These are phyloP conservation scores for Stenoptilia bipunctidactyla DNA, from an alignment of 2,888 invertebrate genomes.

Conservation along the genomic window DNA sequence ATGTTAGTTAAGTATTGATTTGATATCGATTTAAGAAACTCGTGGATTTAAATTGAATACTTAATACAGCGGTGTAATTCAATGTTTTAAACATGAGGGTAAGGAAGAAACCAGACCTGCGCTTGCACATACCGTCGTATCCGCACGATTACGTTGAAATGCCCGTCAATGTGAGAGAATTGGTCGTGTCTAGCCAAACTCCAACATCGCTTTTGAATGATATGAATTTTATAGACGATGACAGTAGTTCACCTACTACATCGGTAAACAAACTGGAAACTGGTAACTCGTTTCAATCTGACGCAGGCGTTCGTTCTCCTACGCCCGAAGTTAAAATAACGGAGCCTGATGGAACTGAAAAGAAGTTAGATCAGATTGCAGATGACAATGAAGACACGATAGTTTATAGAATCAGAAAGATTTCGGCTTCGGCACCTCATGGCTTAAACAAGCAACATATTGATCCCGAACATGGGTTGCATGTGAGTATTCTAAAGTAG, in stretches of 20 bases:
- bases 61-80: not conserved
- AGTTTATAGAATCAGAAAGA: slow-evolving; percentile 53
- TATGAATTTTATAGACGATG: slow-evolving; percentile 28
- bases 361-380: slow-evolving; percentile 7
- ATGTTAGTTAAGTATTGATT: too few species aligned
- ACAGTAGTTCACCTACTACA: not conserved
- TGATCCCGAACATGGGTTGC: too few species aligned
- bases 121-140: slow-evolving; percentile 41
- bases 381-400: slow-evolving; percentile 22
- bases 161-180: slow-evolving; percentile 35
- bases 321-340: slow-evolving; percentile 50
- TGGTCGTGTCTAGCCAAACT: slow-evolving; percentile 28
- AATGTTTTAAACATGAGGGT: slow-evolving; percentile 17
- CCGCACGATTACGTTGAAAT: slow-evolving; percentile 55
- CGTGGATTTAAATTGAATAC: slow-evolving; percentile 3
- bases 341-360: slow-evolving; percentile 25
- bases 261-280: not conserved
- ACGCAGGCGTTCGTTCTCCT: slow-evolving; percentile 20
- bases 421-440: slow-evolving; percentile 73
- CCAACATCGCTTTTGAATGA: slow-evolving; percentile 17
- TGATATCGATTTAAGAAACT: too few species aligned
- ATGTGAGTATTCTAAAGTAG: too few species aligned
- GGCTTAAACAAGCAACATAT: too few species aligned
- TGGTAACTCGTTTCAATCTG: slow-evolving; percentile 7
- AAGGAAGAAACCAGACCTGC: slow-evolving; percentile 50